Evolutionary conservation across 2,797 vertebrate genomes (phyloP), one percentile per base, ranked within the genome.

Genomic region (Austrolebias charrua): DNA sequence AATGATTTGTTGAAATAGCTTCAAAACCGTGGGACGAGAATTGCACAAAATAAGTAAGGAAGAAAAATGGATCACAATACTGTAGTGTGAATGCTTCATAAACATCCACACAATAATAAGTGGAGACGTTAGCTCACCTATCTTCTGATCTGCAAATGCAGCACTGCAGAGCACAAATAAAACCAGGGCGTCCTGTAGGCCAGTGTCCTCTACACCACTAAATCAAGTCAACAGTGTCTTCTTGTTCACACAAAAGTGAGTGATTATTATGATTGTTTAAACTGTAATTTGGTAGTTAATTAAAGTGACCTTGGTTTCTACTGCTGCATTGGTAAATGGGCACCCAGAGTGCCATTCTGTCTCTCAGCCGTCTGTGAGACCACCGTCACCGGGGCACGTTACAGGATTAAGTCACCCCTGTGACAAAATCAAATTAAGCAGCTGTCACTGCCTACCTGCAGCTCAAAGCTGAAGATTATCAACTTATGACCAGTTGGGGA

Each of bases 261-360:
- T 90, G 90, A 94, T 92, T 92, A 93, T 90, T 92, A 91, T 90
- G 91, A 93, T 91, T 90, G 81, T 90, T 92, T 92, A 92, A 91
- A 92, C 89, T 87, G 88, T 89, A 91, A 93, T 92, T 90, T 88
- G 89, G 88, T 88, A 91, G 89, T 92, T 92, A 93, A 93, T 93
- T 92, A 91, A 90, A 91, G 91, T 93, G 92, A 94, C 93, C 93
- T 94, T 93, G 92, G 89, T 89, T 90, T 90, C 87, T 88, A 87
- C 84, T 86, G 86, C 83, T 88, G 90, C 87, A 80, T 89, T 83
- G 70, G 77, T 86, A 87, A 89, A 91, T 80, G 86, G 88, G 82
- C 78, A 72, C 86, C 88, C 75, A 81, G 88, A 90, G 87, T 83
- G 86, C 86, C 64, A 59, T 91, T 87, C 75, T 43, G 68, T 76